Base-by-base conservation (phyloP, 2,888 invertebrate species). In the Cosmorhoe ocellata region DNA sequence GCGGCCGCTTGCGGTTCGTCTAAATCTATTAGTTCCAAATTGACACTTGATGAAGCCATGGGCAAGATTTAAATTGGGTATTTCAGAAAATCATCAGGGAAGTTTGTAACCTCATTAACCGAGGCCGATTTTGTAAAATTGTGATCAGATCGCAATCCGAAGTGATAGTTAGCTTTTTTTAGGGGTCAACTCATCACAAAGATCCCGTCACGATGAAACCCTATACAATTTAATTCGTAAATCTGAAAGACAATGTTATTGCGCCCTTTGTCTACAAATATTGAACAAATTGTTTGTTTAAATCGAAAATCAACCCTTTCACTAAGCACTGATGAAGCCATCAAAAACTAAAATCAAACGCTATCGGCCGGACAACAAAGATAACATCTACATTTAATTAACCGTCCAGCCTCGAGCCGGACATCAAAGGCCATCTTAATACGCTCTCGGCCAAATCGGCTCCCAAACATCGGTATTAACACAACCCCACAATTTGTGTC, bases 371-470 rank as follows among this genome's bases (percentile, higher is more conserved):
- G 71, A 71, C 66, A 66, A 61, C 48, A 43, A 51, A 62, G 76
- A 76, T 74, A 74, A 64, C 66, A 74, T 76, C 74, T 71, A 74
- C 76, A 74, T 79, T 79, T 81, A 79, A 82, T 82, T 81, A 79
- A 76, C 74, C 73, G 79, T 75, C 74, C 79, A 49, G 43, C 46
- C 32, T 33, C 47, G 31, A 42, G 33, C 40, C 49, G 59, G 58
- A 56, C 58, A 86, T 88, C 88, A 89, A 89, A 89, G 86, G 79
- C 78, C 79, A 81, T 83, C 84, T 83, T 83, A 85, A 85, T 84
- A 82, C 82, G 83, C 84, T 81, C 81, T 76, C 74, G 84, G 84
- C 81, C 67, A 81, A 81, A 84, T 83, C 83, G 82, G 77, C 84
- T 44, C 51, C 33, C 74, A 79, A 79, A 80, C 84, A 82, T 81